Base-by-base conservation (phyloP, 2,888 invertebrate species). In the Clusia tigrina region DNA sequence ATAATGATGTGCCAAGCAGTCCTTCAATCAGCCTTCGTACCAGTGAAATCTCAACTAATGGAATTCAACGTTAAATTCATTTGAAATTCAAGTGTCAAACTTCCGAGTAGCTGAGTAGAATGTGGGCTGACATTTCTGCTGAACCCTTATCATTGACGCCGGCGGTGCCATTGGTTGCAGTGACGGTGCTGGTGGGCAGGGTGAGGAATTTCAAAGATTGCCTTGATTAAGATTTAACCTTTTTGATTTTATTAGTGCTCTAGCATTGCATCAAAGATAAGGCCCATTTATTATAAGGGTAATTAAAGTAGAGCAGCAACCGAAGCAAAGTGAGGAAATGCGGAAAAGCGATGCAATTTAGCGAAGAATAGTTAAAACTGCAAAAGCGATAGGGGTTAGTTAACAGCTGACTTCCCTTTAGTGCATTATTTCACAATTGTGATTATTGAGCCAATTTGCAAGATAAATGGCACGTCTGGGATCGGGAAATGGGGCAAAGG, bases 31-130 rank as follows among this genome's bases (percentile, higher is more conserved):
- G n/a, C n/a, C n/a, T n/a, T n/a, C n/a, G n/a, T n/a, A n/a, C n/a
- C n/a, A 32, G 32, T 9, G 32, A 74, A 76, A 73, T 75, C 75
- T 70, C 70, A 69, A 74, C 78, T 79, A 79, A 79, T 78, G 76
- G 74, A 75, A 79, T 74, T 79, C 78, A 78, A 78, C 73, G 78
- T 67, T 67, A 71, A 69, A 71, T 69, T 72, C 74, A 79, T 78
- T 77, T 77, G 67, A 70, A 74, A 76, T 78, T 76, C 71, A 78
- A 78, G 77, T 77, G 71, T 71, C 71, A 76, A 71, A 71, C 61
- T 66, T 46, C 25, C 17, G 25, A 25, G 32, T 12, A 9, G 12
- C 12, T 32, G 6, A 32, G 54, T 23, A 26, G 15, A 58, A 54
- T 58, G 58, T 62, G 58, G 54, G 58, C 56, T 61, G 51, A 56